Percentiles rank a stretch among this genome's conserved stretches.
Conservation (phyloP, 37 sponge, comb jelly and placozoan species). For the Tethya wilhelma region DNA sequence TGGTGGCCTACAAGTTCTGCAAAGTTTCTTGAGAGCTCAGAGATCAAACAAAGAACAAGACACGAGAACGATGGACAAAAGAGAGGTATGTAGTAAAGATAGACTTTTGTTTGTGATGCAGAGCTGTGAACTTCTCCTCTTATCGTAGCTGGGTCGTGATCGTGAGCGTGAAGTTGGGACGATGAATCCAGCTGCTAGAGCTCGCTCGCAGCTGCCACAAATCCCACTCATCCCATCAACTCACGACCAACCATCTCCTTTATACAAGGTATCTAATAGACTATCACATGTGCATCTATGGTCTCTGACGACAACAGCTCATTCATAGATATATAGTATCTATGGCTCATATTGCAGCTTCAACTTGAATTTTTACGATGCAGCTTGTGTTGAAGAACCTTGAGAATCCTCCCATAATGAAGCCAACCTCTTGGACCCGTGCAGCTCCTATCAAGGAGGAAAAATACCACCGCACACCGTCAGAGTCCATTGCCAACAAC, state of each 20-base stretch:
- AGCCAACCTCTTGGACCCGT: slow-evolving; percentile 83
- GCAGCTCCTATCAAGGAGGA: slow-evolving; percentile 96
- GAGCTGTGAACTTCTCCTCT: neutral
- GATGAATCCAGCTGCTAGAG: slow-evolving; percentile 44
- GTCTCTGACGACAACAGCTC: neutral
- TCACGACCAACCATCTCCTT: slow-evolving; percentile 59
- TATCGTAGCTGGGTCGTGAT: neutral
- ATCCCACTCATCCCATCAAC: slow-evolving; percentile 48
- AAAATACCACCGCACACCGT: slow-evolving; percentile 82
- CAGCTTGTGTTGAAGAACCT: slow-evolving; percentile 79
- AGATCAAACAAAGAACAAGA: too few species aligned
- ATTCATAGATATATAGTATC: neutral
- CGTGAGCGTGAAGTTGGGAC: slow-evolving; percentile 5
- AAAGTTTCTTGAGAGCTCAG: too few species aligned
- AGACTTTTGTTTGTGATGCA: too few species aligned
- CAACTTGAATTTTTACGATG: neutral
- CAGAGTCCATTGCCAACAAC: slow-evolving; percentile 95
- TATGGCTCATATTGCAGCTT: neutral
- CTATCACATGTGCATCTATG: neutral
- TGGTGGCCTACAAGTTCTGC: too few species aligned
- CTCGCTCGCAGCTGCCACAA: slow-evolving; percentile 41
- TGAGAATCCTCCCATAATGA: slow-evolving; percentile 90
- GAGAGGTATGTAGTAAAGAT: too few species aligned
- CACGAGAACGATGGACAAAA: too few species aligned
- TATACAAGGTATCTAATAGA: slow-evolving; percentile 41